Evolutionary conservation across 2,888 invertebrate species (phyloP).

Genomic region (Mesorhabditis spiculigera): DNA sequence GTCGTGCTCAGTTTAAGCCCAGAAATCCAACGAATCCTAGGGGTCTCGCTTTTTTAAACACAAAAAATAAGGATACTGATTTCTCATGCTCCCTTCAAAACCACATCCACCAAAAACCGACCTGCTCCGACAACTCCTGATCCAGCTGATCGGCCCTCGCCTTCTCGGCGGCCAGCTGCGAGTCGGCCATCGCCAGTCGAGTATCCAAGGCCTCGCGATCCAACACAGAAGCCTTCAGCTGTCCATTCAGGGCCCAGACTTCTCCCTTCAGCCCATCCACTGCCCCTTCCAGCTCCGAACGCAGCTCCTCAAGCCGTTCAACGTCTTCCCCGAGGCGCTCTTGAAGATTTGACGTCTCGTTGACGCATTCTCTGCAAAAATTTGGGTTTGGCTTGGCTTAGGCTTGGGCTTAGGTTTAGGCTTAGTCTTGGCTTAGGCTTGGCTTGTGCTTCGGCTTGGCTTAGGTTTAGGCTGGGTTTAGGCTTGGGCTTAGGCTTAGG

Average conservation of each 20-base stretch:
- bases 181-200: conserved; percentile 25
- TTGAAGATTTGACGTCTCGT: conserved; percentile 14
- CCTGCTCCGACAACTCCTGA: conserved; percentile 37
- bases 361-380: conserved; percentile 19
- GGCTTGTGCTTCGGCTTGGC: too few relatives aligned
- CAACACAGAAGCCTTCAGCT: conserved; percentile 41
- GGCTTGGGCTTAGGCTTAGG: too few relatives aligned
- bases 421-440: too few relatives aligned
- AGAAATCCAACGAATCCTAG: too few relatives aligned
- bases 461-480: too few relatives aligned
- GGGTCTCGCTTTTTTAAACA: too few relatives aligned
- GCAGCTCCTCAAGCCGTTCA: conserved; percentile 28
- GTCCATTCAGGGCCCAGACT: conserved; percentile 50
- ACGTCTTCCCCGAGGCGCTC: conserved; percentile 19
- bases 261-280: conserved; percentile 48
- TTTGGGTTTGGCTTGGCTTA: neutral
- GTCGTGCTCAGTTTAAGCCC: too few relatives aligned
- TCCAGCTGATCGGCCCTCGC: conserved; percentile 28
- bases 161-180: conserved; percentile 29
- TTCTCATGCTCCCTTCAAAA: neutral
- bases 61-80: neutral
- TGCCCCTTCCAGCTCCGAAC: conserved; percentile 46
- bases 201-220: conserved; percentile 32
- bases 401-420: neutral
- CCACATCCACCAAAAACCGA: neutral